Conservation (phyloP, 1,140 invertebrate genomes). For the Plectrocnemia conspersa region DNA sequence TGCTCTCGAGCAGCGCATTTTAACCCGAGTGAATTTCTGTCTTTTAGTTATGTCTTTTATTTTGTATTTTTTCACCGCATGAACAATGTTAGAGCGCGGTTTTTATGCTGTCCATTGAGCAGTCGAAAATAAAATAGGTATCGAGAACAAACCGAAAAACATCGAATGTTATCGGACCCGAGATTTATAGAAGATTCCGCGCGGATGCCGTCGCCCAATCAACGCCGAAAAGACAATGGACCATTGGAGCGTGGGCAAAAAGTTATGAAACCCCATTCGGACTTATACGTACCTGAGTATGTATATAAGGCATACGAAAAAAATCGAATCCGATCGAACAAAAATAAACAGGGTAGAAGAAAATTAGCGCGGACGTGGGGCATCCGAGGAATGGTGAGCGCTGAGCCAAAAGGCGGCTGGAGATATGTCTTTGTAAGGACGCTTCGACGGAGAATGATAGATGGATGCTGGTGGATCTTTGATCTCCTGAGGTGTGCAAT, state of each 20-base stretch:
- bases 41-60: too few relatives aligned
- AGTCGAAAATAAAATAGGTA: constrained; percentile 6
- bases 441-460: constrained; percentile 7
- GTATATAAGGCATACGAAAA: not conserved
- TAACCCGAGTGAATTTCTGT: too few relatives aligned
- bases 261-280: constrained; percentile 14
- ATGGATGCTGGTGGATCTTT: too few relatives aligned
- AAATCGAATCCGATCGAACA: not conserved
- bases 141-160: constrained; percentile 4
- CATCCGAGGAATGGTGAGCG: constrained; percentile 16
- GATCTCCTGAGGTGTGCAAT: too few relatives aligned
- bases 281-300: too few relatives aligned
- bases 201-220: constrained; percentile 22
- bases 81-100: too few relatives aligned
- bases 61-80: too few relatives aligned
- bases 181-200: constrained; percentile 22
- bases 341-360: constrained; percentile 18
- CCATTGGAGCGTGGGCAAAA: constrained; percentile 9
- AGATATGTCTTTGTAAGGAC: constrained; percentile 12
- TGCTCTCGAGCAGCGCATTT: too few relatives aligned
- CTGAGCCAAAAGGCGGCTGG: constrained; percentile 7
- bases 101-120: not conserved
- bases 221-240: constrained; percentile 19
- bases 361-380: constrained; percentile 19
- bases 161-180: not conserved